These are phyloP conservation scores for Drosophila phalerata DNA, from an alignment of 2,888 invertebrate species.

Conservation along the genomic window DNA sequence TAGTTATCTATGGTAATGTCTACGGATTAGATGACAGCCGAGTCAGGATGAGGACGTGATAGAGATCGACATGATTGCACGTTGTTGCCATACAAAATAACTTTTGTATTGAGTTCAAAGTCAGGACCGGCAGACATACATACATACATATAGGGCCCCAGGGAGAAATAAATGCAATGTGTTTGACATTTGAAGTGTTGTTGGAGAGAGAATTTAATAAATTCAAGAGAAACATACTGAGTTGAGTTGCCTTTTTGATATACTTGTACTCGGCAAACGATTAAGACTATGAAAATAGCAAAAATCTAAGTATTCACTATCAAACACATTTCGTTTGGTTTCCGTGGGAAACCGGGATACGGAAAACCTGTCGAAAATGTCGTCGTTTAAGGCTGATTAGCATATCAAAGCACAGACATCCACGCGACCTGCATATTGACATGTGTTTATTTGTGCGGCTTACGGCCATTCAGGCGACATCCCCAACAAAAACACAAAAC, in stretches of 20 bases:
- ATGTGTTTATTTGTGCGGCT: slow-evolving; percentile 73
- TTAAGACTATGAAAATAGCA: slow-evolving; percentile 37
- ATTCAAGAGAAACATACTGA: slow-evolving; percentile 28
- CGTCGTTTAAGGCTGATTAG: slow-evolving; percentile 76
- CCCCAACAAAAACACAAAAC: neutral
- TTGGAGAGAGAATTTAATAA: slow-evolving; percentile 12
- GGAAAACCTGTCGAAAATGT: slow-evolving; percentile 79
- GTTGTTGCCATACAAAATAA: slow-evolving; percentile 33
- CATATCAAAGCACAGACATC: slow-evolving; percentile 75
- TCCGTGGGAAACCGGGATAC: slow-evolving; percentile 77
- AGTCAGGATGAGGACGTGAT: slow-evolving; percentile 50
- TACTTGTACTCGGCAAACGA: slow-evolving; percentile 27
- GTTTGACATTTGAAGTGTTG: slow-evolving; percentile 45
- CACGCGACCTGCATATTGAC: slow-evolving; percentile 73
- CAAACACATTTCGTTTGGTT: slow-evolving; percentile 33
- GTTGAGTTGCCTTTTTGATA: slow-evolving; percentile 15
- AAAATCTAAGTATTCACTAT: slow-evolving; percentile 29
- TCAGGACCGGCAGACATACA: slow-evolving; percentile 25
- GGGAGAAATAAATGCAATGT: slow-evolving; percentile 50
- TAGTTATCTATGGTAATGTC: slow-evolving; percentile 46
- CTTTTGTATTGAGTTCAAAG: slow-evolving; percentile 51
- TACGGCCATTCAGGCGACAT: slow-evolving; percentile 18
- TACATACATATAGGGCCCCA: slow-evolving; percentile 44
- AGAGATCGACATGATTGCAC: slow-evolving; percentile 57
- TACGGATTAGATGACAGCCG: slow-evolving; percentile 10